A percentile compares a stretch with the other conserved stretches of the same genome.
Conservation (phyloP, 2,888 invertebrate species). For the Drosophila limbata region DNA sequence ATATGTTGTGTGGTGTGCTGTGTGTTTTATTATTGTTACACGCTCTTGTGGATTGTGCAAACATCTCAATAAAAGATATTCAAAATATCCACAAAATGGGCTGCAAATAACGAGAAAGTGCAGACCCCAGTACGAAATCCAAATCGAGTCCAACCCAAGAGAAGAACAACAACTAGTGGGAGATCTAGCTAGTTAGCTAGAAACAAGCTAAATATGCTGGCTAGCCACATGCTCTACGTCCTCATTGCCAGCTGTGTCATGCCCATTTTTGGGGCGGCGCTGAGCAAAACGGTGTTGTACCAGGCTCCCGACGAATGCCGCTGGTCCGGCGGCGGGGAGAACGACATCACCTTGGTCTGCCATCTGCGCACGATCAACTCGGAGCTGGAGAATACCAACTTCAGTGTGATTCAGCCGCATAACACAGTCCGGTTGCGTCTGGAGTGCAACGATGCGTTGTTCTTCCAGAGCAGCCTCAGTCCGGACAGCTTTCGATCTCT, state of each 20-base stretch:
- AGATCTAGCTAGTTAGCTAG: conserved; percentile 41
- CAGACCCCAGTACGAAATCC: conserved; percentile 36
- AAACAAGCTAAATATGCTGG: conserved; percentile 64
- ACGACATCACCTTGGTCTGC: conserved; percentile 91
- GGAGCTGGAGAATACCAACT: conserved; percentile 94
- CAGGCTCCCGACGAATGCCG: conserved; percentile 94
- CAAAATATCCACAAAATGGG: conserved; percentile 64
- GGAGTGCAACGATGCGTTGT: conserved; percentile 92
- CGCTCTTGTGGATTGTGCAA: conserved; percentile 64
- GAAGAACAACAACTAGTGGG: conserved; percentile 18
- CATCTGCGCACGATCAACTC: conserved; percentile 93
- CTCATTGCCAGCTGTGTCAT: conserved; percentile 83
- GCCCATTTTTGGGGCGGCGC: conserved; percentile 84
- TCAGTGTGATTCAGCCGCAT: conserved; percentile 93
- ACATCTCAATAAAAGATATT: conserved; percentile 52
- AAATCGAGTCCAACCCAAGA: conserved; percentile 6
- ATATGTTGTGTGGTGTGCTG: conserved; percentile 39
- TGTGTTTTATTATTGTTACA: conserved; percentile 44
- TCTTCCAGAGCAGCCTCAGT: conserved; percentile 92
- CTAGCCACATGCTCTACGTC: conserved; percentile 80
- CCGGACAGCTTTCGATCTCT: conserved; percentile 93
- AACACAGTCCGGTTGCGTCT: conserved; percentile 92
- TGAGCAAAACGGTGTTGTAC: conserved; percentile 86
- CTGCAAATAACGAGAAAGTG: conserved; percentile 58
- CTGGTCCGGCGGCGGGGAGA: conserved; percentile 84